A percentile compares a stretch with the other conserved stretches of the same genome.
Evolutionary conservation across 2,113 vertebrate genomes (phyloP).

Genomic region (Antechinus stuartii): DNA sequence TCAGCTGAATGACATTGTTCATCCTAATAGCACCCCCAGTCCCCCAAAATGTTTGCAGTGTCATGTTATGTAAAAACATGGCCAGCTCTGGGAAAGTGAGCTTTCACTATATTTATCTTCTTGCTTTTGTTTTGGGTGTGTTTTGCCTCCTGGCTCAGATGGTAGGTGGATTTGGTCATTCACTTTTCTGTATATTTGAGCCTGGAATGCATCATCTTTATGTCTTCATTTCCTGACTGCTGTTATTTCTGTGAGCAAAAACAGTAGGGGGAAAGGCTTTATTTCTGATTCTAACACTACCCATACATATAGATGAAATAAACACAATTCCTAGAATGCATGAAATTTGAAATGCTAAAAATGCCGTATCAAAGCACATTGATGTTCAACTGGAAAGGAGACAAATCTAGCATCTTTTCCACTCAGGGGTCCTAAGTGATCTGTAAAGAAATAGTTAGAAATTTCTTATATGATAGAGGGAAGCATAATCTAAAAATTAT

Average conservation of each 20-base stretch:
- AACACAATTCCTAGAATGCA: conserved; percentile 17
- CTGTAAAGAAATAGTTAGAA: neutral
- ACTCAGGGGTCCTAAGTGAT: neutral
- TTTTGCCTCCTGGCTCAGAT: conserved; percentile 24
- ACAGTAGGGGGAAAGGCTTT: conserved; percentile 30
- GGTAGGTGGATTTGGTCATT: neutral
- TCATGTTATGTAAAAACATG: neutral
- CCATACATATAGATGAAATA: conserved; percentile 14
- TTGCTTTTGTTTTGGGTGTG: conserved; percentile 5
- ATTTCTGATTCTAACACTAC: conserved; percentile 50
- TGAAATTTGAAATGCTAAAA: conserved; percentile 23
- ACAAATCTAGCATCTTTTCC: neutral
- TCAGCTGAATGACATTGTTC: conserved; percentile 40
- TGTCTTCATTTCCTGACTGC: conserved; percentile 21
- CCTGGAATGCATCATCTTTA: neutral
- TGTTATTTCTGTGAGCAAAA: conserved; percentile 28
- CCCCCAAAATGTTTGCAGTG: conserved; percentile 50
- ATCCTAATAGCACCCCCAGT: neutral
- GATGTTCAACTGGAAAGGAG: neutral
- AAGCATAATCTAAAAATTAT: neutral
- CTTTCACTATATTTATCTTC: neutral
- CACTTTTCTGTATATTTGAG: neutral
- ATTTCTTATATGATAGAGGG: neutral
- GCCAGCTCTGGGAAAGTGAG: conserved; percentile 21
- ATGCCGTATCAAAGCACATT: neutral